These are phyloP conservation scores for Hyaena hyaena DNA, from an alignment of 2,113 vertebrate species.

Conservation along the genomic window DNA sequence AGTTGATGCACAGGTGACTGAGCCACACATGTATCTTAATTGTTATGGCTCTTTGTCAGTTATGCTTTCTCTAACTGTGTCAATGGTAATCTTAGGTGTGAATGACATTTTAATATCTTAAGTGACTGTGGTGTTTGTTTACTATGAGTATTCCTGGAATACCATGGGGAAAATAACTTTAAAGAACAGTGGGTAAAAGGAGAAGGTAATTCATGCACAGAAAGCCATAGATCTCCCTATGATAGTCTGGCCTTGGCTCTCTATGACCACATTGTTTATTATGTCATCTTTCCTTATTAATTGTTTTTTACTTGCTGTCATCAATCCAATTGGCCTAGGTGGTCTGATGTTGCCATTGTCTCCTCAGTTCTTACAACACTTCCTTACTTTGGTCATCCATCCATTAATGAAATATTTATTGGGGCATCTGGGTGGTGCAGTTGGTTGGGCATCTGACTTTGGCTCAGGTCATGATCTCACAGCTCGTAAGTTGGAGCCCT, in stretches of 20 bases:
- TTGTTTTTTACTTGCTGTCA: background rate
- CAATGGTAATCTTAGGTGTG: background rate
- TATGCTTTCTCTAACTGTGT: background rate
- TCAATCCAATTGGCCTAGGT: background rate
- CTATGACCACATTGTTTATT: background rate
- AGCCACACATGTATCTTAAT: background rate
- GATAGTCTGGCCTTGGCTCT: rapidly evolving
- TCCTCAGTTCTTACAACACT: background rate
- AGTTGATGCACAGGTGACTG: too few relatives aligned
- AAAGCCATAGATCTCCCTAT: background rate
- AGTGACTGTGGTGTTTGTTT: background rate
- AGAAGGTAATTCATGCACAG: background rate
- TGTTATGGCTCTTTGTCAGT: too few relatives aligned
- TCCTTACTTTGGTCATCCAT: background rate
- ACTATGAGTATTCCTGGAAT: background rate
- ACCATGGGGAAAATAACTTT: background rate
- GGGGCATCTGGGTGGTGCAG: too few relatives aligned
- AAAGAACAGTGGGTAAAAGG: background rate
- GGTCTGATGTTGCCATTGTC: background rate
- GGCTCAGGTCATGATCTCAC: too few relatives aligned
- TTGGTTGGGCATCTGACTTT: too few relatives aligned
- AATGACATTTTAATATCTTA: background rate
- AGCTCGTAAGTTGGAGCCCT: too few relatives aligned
- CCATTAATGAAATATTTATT: background rate
- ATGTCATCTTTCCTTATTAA: background rate